Evolutionary conservation across 2,113 vertebrate genomes (phyloP).

Genomic region (Empidonax traillii): DNA sequence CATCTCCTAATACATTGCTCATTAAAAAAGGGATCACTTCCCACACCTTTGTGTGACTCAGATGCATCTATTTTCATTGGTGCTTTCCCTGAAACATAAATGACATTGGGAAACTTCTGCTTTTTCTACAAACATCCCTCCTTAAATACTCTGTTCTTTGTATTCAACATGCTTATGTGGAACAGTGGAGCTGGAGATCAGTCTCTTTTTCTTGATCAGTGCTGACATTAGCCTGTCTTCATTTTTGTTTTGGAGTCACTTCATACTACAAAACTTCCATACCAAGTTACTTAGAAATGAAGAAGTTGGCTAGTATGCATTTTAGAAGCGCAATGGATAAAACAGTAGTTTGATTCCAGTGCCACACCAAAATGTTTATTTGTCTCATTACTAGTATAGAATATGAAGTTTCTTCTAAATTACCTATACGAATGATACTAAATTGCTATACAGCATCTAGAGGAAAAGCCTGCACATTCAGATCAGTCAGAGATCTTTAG

Average conservation of each 20-base stretch:
- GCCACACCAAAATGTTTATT: background rate
- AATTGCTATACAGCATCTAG: background rate
- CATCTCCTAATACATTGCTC: background rate
- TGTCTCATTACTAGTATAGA: background rate
- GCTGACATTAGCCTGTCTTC: background rate
- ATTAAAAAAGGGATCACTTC: background rate
- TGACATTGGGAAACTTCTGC: background rate
- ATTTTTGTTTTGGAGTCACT: background rate
- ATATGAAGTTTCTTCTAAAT: background rate
- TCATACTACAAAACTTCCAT: background rate
- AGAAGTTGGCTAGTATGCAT: background rate
- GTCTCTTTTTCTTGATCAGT: background rate
- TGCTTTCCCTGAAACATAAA: background rate
- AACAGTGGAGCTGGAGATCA: background rate
- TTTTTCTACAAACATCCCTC: background rate
- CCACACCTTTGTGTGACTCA: background rate
- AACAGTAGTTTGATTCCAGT: background rate
- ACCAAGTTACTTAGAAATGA: background rate
- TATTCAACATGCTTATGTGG: background rate
- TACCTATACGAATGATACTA: background rate
- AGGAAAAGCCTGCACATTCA: background rate
- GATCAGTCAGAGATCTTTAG: background rate
- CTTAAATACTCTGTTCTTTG: background rate
- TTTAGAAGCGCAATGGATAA: background rate
- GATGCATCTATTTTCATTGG: background rate